These are phyloP conservation scores for Lerema accius DNA, from an alignment of 1,140 invertebrate genomes.

Conservation along the genomic window DNA sequence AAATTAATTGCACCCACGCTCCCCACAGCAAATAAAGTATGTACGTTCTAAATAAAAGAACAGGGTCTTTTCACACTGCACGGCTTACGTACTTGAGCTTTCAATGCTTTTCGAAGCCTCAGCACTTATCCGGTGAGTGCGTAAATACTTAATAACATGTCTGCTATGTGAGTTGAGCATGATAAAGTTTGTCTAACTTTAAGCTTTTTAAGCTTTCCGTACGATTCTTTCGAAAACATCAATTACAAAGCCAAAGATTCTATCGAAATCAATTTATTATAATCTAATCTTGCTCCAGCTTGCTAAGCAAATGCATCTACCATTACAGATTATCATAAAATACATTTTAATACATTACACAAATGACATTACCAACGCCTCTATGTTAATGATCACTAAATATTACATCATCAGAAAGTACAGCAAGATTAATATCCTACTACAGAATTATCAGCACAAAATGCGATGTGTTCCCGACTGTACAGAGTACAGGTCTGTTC, in stretches of 20 bases:
- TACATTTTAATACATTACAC: constrained; percentile 25
- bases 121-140: neutral
- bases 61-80: constrained; percentile 12
- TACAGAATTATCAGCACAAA: constrained; percentile 46
- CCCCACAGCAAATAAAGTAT: constrained; percentile 27
- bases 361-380: constrained; percentile 27
- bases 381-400: constrained; percentile 19
- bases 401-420: constrained; percentile 42
- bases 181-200: neutral
- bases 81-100: neutral
- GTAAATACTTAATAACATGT: neutral
- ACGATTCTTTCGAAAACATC: neutral
- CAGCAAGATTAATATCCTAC: constrained; percentile 32
- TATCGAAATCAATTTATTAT: neutral
- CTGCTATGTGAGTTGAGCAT: neutral
- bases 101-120: neutral
- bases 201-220: neutral
- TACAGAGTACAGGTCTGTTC: constrained; percentile 63
- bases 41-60: constrained; percentile 25
- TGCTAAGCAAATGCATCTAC: neutral
- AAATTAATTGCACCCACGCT: constrained; percentile 23
- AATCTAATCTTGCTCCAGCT: constrained; percentile 1
- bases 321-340: constrained; percentile 4
- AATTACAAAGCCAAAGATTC: neutral
- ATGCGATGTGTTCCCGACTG: constrained; percentile 55